phyloP scores from a whole-genome alignment of 1,140 invertebrate species.

The Habropoda laboriosa region DNA sequence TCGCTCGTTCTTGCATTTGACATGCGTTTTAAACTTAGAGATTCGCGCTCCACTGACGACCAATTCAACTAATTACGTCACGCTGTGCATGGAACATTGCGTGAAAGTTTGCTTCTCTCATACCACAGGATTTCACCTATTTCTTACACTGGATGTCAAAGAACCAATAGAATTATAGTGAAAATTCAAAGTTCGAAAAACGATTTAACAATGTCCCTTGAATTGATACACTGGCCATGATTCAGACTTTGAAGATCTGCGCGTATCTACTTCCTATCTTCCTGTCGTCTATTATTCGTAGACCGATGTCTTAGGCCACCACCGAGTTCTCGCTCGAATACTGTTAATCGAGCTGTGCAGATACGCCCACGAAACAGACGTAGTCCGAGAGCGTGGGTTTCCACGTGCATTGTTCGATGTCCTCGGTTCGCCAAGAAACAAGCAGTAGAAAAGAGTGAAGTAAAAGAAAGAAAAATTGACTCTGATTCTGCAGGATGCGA shows the following conservation, averaged over 20 bases:
- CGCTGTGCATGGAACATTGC: not conserved
- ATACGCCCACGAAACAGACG: conserved; percentile 37
- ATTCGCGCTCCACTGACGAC: not conserved
- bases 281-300: too few species aligned
- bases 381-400: conserved; percentile 52
- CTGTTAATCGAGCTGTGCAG: not conserved
- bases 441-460: not conserved
- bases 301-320: too few species aligned
- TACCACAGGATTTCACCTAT: too few species aligned
- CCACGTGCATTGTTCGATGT: conserved; percentile 53
- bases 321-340: conserved; percentile 29
- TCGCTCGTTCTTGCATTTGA: not conserved
- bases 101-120: too few species aligned
- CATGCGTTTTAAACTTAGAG: not conserved
- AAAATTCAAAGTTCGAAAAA: too few species aligned
- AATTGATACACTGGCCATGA: too few species aligned
- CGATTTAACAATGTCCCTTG: too few species aligned
- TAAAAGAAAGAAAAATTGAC: not conserved
- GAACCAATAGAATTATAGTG: too few species aligned
- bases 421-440: not conserved
- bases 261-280: too few species aligned
- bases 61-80: conserved; percentile 1
- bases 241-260: too few species aligned
- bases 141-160: too few species aligned
- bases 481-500: conserved; percentile 33